Conservation (phyloP, 2,888 invertebrate species). For the Megaustenia siamemsis region DNA sequence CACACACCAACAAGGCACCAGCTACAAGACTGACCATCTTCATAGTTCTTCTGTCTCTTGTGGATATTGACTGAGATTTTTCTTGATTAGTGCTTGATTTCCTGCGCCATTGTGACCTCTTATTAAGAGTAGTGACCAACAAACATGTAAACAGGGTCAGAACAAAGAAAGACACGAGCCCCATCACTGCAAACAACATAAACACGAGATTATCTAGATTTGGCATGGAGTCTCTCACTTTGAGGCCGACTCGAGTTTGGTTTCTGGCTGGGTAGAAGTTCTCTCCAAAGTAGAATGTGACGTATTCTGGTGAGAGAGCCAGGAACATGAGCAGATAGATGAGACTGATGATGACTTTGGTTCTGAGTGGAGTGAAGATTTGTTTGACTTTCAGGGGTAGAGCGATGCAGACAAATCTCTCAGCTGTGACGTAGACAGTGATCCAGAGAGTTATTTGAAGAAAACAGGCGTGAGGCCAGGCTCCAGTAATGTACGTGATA, state of each 20-base stretch:
- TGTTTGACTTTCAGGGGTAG: constrained; percentile 26
- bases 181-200: background rate
- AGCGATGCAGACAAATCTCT: constrained; percentile 32
- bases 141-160: background rate
- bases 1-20: background rate
- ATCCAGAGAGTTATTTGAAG: constrained; percentile 6
- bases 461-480: constrained; percentile 17
- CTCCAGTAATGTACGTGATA: background rate
- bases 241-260: background rate
- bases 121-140: background rate
- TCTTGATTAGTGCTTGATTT: background rate
- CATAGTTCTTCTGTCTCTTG: background rate
- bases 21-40: background rate
- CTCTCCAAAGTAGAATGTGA: background rate
- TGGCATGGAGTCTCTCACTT: background rate
- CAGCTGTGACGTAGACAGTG: constrained; percentile 28
- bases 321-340: background rate
- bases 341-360: background rate
- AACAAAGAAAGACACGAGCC: background rate
- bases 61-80: background rate
- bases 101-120: background rate
- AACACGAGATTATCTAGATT: background rate
- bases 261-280: constrained; percentile 1
- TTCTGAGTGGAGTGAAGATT: constrained; percentile 19
- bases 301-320: background rate